Evolutionary conservation across 2,888 invertebrate genomes (phyloP), one percentile per base, ranked within the genome.

Genomic region (Drosophila subsilvestris): DNA sequence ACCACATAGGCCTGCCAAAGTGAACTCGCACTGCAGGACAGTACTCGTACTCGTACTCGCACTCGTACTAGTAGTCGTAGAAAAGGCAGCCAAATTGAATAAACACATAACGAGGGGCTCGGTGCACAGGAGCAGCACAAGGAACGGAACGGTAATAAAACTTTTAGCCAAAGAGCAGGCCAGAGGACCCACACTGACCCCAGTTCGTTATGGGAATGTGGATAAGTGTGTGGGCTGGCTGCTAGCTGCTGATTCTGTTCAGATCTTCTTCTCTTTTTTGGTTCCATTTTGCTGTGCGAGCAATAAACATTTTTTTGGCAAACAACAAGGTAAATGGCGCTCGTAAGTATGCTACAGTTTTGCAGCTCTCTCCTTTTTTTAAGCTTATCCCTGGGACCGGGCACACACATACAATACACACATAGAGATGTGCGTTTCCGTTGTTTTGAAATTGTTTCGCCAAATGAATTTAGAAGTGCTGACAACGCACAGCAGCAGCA

Each of bases 401-500:
- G 14, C 8, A 2, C 14, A 14, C 37, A 14, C 37, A 37, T 4
- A 32, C 4, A 1, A 32, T 12, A 9, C 27, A 14, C 2, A 37
- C 14, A 37, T 14, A 14, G 14, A 7, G 6, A 37, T 37, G 67
- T 63, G 73, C 53, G 61, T 58, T 54, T 58, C 53, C 56, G 59
- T 69, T 57, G 70, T 56, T 72, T 79, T 74, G 67, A 81, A 86
- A 82, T 86, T 71, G 83, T 77, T 81, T 60, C 43, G 27, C 75
- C 74, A 86, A 88, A 88, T 86, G 86, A 86, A 86, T 88, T 86
- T 78, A 76, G 82, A 86, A 81, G 87, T 78, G 87, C 86, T 86
- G 88, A 86, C 84, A 79, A 63, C 66, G 66, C 66, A 66, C 71
- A 68, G 60, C 60, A 55, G 53, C 27, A 6, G 45, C 42, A 44